phyloP scores from a whole-genome alignment of 2,888 invertebrate species.

The Orthonychiurus folsomi region DNA sequence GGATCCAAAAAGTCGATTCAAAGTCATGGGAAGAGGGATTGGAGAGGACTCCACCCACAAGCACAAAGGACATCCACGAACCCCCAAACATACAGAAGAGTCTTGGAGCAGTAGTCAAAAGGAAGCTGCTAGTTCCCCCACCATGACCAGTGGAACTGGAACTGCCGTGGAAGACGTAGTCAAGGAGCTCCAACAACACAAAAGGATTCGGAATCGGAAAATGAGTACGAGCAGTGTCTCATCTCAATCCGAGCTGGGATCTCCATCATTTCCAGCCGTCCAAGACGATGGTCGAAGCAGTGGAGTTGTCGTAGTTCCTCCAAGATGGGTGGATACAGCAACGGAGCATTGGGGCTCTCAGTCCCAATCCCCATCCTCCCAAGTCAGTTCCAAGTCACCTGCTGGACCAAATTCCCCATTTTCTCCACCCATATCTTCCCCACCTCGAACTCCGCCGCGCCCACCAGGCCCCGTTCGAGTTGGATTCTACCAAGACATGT shows the following conservation, averaged over 20 bases:
- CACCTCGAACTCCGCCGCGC: constrained; percentile 49
- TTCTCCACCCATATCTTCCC: constrained; percentile 48
- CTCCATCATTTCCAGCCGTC: constrained; percentile 54
- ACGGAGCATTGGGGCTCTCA: constrained; percentile 55
- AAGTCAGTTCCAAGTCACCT: constrained; percentile 48
- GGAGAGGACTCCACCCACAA: constrained; percentile 16
- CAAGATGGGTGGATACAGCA: constrained; percentile 50
- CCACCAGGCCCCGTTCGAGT: constrained; percentile 70
- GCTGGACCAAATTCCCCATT: constrained; percentile 39
- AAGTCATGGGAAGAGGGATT: constrained; percentile 36
- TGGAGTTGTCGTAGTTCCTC: constrained; percentile 59
- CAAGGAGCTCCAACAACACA: constrained; percentile 43
- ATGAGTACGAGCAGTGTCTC: constrained; percentile 67
- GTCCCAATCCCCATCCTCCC: constrained; percentile 48
- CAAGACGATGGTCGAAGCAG: constrained; percentile 18
- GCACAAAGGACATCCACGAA: neutral
- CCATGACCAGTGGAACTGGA: constrained; percentile 40
- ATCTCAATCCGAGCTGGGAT: constrained; percentile 43
- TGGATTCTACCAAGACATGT: constrained; percentile 71
- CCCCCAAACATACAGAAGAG: constrained; percentile 5
- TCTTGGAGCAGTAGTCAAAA: constrained; percentile 43
- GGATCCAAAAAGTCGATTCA: constrained; percentile 35
- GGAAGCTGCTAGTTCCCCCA: constrained; percentile 44
- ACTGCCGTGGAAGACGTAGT: constrained; percentile 7
- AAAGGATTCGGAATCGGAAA: constrained; percentile 58